A percentile compares a stretch with the other conserved stretches of the same genome.
Evolutionary conservation across 2,113 vertebrate genomes (phyloP).

Genomic region (Numida meleagris): DNA sequence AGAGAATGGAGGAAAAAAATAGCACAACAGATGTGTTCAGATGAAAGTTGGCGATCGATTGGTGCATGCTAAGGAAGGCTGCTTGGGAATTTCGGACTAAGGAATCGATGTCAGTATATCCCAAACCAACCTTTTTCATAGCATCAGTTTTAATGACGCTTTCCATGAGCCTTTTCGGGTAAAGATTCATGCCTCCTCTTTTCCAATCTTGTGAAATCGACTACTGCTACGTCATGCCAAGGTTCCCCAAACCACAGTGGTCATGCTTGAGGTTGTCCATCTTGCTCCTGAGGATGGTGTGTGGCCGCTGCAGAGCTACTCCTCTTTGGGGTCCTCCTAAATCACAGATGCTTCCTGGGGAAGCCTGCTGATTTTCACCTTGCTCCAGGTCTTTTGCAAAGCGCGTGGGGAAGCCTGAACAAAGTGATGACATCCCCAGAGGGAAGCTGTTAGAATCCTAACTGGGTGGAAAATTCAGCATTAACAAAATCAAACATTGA

Average conservation of each 20-base stretch:
- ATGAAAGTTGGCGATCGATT: not conserved
- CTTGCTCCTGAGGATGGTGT: not conserved
- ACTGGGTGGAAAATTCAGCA: not conserved
- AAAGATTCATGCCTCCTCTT: not conserved
- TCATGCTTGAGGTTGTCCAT: not conserved
- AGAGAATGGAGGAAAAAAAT: not conserved
- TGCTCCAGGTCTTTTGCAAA: not conserved
- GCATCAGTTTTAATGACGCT: not conserved
- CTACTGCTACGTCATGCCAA: accelerated
- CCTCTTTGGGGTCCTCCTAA: not conserved
- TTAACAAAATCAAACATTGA: not conserved
- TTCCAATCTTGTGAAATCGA: not conserved
- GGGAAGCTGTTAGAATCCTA: not conserved
- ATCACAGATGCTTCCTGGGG: not conserved
- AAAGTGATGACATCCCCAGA: not conserved
- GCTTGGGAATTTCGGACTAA: not conserved
- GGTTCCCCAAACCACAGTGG: not conserved
- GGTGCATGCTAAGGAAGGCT: not conserved
- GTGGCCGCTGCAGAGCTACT: not conserved
- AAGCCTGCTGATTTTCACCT: not conserved
- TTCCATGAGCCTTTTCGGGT: not conserved
- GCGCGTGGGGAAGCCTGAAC: not conserved
- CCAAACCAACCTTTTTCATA: not conserved
- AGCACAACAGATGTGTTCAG: not conserved
- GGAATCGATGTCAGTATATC: not conserved